These are phyloP conservation scores for Ophioninae sp. DNA, from an alignment of 2,888 invertebrate genomes.

Conservation along the genomic window DNA sequence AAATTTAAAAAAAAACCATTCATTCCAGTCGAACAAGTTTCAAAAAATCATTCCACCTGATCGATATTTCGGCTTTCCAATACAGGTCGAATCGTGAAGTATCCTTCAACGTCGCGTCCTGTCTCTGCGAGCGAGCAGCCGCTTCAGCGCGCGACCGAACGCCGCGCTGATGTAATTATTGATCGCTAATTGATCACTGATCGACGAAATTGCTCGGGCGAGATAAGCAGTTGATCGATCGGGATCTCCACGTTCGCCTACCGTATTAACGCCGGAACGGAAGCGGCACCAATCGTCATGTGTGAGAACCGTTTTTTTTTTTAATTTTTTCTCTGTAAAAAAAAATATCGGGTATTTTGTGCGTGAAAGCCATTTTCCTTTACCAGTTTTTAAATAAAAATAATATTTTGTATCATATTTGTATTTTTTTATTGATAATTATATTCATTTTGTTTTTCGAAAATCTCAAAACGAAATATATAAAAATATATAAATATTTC, in stretches of 20 bases:
- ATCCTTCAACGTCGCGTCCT: constrained; percentile 35
- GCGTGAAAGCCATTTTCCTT: no score
- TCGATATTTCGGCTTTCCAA: constrained; percentile 36
- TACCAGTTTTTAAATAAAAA: no score
- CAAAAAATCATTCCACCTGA: constrained; percentile 45
- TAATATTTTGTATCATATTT: no score
- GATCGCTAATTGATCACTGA: constrained; percentile 76
- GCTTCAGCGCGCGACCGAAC: constrained; percentile 55
- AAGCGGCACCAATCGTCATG: constrained; percentile 27
- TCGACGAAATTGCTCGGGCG: constrained; percentile 58
- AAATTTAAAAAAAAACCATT: no score
- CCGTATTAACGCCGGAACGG: constrained; percentile 8
- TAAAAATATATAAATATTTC: no score
- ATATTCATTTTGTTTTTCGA: no score
- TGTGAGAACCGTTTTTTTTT: constrained; percentile 59
- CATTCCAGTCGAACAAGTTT: constrained; percentile 51
- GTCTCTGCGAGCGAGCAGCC: constrained; percentile 11
- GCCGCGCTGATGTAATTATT: constrained; percentile 69
- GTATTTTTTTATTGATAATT: no score
- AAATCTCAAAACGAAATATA: no score
- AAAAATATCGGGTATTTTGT: constrained; percentile 53
- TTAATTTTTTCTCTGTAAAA: background rate
- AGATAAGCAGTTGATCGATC: constrained; percentile 66
- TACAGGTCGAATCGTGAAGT: constrained; percentile 34
- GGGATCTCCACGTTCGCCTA: constrained; percentile 45